Evolutionary conservation across 2,888 invertebrate species (phyloP), one percentile per base, ranked within the genome.

Genomic region (Molanna angustata): DNA sequence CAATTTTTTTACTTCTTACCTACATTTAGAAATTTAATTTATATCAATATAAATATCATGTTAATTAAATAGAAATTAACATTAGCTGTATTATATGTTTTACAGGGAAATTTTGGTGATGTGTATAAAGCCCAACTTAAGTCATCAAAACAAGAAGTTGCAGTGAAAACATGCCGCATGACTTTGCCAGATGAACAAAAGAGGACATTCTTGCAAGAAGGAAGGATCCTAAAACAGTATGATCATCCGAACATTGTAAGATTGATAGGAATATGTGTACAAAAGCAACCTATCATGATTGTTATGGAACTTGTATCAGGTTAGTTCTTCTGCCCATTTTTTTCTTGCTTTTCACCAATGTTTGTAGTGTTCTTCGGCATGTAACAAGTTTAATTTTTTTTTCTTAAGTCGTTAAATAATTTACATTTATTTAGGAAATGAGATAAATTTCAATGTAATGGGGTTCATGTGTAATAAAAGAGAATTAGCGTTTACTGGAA

Each of bases 201-300:
- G 69, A 85, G 90, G 56, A 96, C 95, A 65, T 97, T 97, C 74
- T 74, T 97, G 27, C 94, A 94, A 68, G 97, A 97, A 68, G 96
- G 96, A 0, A 79, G 96, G 61, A 96, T 97, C 61, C 78, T 97
- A 11, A 95, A 96, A 69, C 95, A 95, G 69, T 97, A 97, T 69
- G 90, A 95, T 69, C 97, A 97, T 72, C 93, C 94, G 1, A 97
- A 97, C 73, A 93, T 97, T 60, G 97, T 97, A 31, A 85, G 92
- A 66, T 83, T 98, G 32, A 95, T 96, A 62, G 98, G 98, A 20
- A 96, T 98, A 63, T 97, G 96, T 63, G 96, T 96, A 58, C 96
- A 96, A 71, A 93, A 95, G 66, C 95, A 96, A 65, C 98, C 98
- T 0, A 95, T 98, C 52, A 96, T 97, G 95, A 96, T 98, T 65